Conservation (phyloP, 37 sponge, comb jelly and placozoan genomes). For the Crambe crambe region DNA sequence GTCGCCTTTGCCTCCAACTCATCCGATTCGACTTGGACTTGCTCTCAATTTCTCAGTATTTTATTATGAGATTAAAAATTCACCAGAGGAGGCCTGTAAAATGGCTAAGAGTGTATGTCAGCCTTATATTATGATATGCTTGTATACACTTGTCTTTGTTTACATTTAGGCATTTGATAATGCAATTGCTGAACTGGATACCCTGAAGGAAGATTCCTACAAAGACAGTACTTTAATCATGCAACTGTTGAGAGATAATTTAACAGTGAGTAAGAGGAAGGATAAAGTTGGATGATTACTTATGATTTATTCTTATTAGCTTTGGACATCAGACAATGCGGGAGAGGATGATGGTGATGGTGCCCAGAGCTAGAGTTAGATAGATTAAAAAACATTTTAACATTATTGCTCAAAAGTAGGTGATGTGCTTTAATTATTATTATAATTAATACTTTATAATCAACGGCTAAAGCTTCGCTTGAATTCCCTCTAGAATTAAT, state of each 20-base stretch:
- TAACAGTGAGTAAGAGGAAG: slow-evolving; percentile 58
- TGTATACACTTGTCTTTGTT: neutral
- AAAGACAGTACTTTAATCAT: slow-evolving; percentile 95
- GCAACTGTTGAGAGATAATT: slow-evolving; percentile 93
- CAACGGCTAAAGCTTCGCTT: no score
- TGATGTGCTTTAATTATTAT: no score
- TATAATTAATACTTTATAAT: neutral
- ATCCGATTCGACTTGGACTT: slow-evolving; percentile 83
- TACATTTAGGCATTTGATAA: slow-evolving; percentile 80
- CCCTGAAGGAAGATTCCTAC: slow-evolving; percentile 82
- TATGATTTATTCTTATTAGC: neutral
- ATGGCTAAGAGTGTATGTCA: slow-evolving; percentile 72
- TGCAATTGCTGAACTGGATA: slow-evolving; percentile 87
- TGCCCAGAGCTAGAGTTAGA: neutral
- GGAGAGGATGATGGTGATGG: neutral
- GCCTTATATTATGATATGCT: no score
- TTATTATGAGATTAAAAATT: slow-evolving; percentile 77
- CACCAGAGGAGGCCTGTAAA: slow-evolving; percentile 71
- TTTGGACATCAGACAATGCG: slow-evolving; percentile 14
- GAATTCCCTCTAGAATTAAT: no score
- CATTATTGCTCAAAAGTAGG: neutral
- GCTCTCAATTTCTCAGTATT: slow-evolving; percentile 93
- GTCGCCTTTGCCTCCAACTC: slow-evolving; percentile 67
- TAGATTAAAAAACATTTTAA: neutral
- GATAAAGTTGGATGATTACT: neutral